Percentiles rank a stretch among this genome's conserved stretches.
phyloP scores from a whole-genome alignment of 2,113 vertebrate species.

The Chascanopsetta lugubris region DNA sequence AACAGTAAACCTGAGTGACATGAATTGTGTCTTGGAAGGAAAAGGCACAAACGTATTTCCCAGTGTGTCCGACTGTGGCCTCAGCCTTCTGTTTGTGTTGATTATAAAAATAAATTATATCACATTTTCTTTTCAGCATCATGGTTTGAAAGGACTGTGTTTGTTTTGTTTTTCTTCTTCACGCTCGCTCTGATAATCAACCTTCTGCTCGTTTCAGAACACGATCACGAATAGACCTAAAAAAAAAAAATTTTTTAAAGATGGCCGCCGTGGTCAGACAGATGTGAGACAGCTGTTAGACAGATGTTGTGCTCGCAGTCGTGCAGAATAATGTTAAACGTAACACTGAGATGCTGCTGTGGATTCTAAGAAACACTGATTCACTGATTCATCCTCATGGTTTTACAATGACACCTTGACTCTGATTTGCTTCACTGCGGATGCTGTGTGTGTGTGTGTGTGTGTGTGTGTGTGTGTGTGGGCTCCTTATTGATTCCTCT shows the following conservation, averaged over 20 bases:
- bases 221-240: no score
- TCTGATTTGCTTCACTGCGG: constrained; percentile 3
- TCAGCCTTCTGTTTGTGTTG: constrained; percentile 4
- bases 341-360: no score
- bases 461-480: constrained; percentile 14
- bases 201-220: no score
- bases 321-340: no score
- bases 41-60: not conserved
- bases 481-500: constrained; percentile 51
- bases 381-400: constrained; percentile 12
- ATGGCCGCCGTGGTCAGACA: not conserved
- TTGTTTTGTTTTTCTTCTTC: not conserved
- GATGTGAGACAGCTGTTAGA: no score
- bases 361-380: no score
- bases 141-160: not conserved
- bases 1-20: not conserved
- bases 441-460: constrained; percentile 16
- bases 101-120: not conserved
- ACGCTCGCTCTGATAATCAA: no score
- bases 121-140: constrained; percentile 44
- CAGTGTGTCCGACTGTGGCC: not conserved
- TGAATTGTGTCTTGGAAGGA: not conserved
- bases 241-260: not conserved
- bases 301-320: no score
- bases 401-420: not conserved